phyloP scores from a whole-genome alignment of 2,113 vertebrate species.

The Dicaeum eximium region DNA sequence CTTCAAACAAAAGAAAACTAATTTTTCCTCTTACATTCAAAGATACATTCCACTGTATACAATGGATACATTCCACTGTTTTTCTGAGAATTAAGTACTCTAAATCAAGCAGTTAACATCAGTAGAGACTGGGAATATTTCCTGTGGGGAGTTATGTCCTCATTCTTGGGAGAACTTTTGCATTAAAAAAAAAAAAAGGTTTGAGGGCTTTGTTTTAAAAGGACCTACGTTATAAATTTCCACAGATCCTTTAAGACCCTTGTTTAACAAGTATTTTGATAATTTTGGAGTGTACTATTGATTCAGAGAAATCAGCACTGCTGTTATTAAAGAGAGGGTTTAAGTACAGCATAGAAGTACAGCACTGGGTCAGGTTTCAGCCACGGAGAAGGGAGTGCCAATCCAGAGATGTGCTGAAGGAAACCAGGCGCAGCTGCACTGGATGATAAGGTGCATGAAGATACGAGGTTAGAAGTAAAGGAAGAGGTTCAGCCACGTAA shows the following conservation, averaged over 20 bases:
- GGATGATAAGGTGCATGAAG: background rate
- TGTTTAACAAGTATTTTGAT: constrained; percentile 54
- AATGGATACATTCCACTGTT: background rate
- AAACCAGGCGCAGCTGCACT: background rate
- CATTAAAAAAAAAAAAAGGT: background rate
- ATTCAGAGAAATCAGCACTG: constrained; percentile 48
- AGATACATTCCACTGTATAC: background rate
- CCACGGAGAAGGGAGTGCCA: background rate
- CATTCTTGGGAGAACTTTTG: background rate
- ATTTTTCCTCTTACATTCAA: background rate
- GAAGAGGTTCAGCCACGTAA: background rate
- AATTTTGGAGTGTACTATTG: background rate
- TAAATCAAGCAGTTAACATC: background rate
- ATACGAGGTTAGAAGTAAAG: background rate
- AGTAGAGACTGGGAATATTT: background rate
- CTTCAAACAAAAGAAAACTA: background rate
- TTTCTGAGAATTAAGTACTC: background rate
- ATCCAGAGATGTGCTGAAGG: background rate
- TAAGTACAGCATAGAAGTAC: background rate
- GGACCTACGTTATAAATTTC: background rate
- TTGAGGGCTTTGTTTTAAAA: background rate
- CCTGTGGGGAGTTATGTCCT: background rate
- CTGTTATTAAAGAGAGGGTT: constrained; percentile 50
- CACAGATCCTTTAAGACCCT: constrained; percentile 21
- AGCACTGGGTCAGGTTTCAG: constrained; percentile 45